A percentile compares a stretch with the other conserved stretches of the same genome.
phyloP scores from a whole-genome alignment of 1,140 invertebrate species.

The Drosophila pandora region DNA sequence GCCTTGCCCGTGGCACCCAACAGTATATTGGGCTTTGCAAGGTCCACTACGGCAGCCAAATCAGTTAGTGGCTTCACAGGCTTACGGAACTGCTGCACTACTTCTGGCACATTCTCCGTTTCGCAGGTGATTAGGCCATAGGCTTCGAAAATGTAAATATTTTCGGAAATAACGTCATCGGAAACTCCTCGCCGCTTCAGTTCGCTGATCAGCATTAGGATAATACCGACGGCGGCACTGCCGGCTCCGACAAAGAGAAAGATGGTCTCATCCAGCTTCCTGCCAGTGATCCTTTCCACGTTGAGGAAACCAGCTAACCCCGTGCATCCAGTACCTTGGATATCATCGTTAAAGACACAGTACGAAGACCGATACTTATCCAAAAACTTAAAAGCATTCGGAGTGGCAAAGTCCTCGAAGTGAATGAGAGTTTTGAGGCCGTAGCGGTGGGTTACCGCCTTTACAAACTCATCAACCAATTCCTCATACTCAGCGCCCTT shows the following conservation, averaged over 20 bases:
- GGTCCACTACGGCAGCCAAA: background rate
- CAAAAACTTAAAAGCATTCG: constrained; percentile 95
- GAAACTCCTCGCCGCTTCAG: constrained; percentile 37
- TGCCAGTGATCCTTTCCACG: constrained; percentile 91
- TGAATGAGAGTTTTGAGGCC: constrained; percentile 93
- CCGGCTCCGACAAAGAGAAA: constrained; percentile 97
- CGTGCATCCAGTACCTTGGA: constrained; percentile 96
- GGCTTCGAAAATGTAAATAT: constrained; percentile 90
- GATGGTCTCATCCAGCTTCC: constrained; percentile 90
- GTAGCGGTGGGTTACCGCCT: constrained; percentile 92
- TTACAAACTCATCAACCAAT: constrained; percentile 99
- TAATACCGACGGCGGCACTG: constrained; percentile 95
- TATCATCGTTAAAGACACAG: constrained; percentile 98
- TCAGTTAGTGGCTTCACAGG: constrained; percentile 84
- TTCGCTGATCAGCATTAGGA: constrained; percentile 88
- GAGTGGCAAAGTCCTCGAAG: constrained; percentile 98
- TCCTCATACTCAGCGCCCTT: constrained; percentile 95
- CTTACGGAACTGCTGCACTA: constrained; percentile 87
- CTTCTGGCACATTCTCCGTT: background rate
- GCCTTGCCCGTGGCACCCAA: constrained; percentile 95
- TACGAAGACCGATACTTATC: constrained; percentile 92
- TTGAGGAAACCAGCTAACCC: constrained; percentile 96
- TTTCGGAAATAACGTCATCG: constrained; percentile 88
- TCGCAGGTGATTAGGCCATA: constrained; percentile 84
- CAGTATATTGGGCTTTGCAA: constrained; percentile 83